These are phyloP conservation scores for Plutomurus gul DNA, from an alignment of 1,140 invertebrate species.

Conservation along the genomic window DNA sequence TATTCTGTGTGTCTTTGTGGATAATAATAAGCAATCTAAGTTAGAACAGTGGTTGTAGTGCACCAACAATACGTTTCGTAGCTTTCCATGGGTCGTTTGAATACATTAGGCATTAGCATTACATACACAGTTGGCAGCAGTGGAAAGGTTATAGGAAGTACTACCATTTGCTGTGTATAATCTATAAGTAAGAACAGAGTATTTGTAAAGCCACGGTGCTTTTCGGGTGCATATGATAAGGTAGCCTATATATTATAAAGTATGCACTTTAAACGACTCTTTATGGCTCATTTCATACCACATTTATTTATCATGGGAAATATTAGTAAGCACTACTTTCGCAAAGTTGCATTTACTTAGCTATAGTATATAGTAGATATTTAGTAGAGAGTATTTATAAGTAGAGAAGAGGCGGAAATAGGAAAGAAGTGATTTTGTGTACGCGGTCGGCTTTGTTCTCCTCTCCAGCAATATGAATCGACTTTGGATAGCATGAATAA, in stretches of 20 bases:
- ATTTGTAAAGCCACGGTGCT: too few species aligned
- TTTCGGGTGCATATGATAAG: too few species aligned
- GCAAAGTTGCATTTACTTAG: constrained; percentile 18
- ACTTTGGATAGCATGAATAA: neutral
- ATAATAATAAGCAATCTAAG: too few species aligned
- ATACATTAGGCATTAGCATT: too few species aligned
- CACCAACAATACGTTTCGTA: too few species aligned
- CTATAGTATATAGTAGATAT: neutral
- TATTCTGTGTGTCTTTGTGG: too few species aligned
- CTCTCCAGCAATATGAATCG: neutral
- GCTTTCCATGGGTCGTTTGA: too few species aligned
- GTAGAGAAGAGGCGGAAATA: neutral
- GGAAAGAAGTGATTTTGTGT: neutral
- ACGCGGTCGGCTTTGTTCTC: neutral
- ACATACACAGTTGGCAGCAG: too few species aligned
- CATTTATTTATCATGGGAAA: constrained; percentile 25
- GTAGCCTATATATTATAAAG: neutral
- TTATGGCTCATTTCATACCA: constrained; percentile 23
- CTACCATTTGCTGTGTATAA: too few species aligned
- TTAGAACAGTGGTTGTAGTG: too few species aligned
- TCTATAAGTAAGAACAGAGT: too few species aligned
- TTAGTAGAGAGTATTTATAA: neutral
- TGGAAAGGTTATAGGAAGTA: too few species aligned
- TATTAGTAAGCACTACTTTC: constrained; percentile 12
- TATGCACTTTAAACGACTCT: neutral